Evolutionary conservation across 2,113 vertebrate species (phyloP).

Genomic region (Lanius collurio): DNA sequence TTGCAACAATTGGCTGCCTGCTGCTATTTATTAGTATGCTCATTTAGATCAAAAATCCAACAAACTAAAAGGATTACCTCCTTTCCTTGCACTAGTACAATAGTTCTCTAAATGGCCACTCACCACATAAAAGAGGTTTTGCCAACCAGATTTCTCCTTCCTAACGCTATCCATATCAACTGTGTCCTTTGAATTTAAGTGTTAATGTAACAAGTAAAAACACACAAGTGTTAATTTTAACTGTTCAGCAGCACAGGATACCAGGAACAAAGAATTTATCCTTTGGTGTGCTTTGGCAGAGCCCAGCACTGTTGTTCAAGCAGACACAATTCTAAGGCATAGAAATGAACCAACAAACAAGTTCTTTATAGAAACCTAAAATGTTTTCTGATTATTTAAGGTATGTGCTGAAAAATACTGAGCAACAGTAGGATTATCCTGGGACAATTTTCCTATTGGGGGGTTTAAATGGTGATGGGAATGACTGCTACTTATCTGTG

Average conservation of each 20-base stretch:
- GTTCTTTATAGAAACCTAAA: background rate
- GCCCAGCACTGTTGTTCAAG: background rate
- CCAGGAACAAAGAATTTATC: background rate
- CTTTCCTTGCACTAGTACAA: background rate
- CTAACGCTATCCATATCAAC: background rate
- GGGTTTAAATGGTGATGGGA: background rate
- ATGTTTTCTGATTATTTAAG: background rate
- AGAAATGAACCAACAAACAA: background rate
- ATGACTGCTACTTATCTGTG: background rate
- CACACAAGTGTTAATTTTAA: background rate
- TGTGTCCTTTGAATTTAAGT: background rate
- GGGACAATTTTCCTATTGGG: background rate
- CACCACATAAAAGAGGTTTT: background rate
- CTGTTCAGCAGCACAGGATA: background rate
- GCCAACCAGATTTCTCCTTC: constrained; percentile 30
- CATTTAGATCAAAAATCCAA: background rate
- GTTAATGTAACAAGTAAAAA: background rate
- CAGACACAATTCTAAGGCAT: background rate
- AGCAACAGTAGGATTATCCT: background rate
- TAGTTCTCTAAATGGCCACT: background rate
- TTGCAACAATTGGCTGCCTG: background rate
- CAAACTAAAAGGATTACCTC: background rate
- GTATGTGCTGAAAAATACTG: background rate
- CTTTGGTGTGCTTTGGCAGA: background rate
- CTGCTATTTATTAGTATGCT: background rate